Percentiles rank a stretch among this genome's conserved stretches.
Conservation (phyloP, 2,888 invertebrate species). For the Drosophila putrida region DNA sequence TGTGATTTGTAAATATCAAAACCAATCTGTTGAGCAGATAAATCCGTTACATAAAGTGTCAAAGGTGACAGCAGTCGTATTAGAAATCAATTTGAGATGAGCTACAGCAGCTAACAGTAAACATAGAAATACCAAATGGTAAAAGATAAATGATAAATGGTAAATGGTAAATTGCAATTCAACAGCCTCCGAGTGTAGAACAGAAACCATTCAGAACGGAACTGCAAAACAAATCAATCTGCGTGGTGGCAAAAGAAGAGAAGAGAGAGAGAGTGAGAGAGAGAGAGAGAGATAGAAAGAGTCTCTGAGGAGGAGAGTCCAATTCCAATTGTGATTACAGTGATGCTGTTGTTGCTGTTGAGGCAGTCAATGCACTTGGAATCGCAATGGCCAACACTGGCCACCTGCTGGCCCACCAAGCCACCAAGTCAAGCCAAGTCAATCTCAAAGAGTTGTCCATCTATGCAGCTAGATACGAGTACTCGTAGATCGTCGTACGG, state of each 20-base stretch:
- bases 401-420: slow-evolving; percentile 62
- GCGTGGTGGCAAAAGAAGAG: slow-evolving; percentile 25
- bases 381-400: slow-evolving; percentile 32
- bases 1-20: slow-evolving; percentile 20
- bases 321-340: slow-evolving; percentile 59
- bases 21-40: slow-evolving; percentile 51
- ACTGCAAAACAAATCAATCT: slow-evolving; percentile 75
- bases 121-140: slow-evolving; percentile 44
- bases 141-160: slow-evolving; percentile 29
- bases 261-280: neutral
- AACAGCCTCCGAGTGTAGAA: slow-evolving; percentile 23
- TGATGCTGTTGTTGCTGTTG: slow-evolving; percentile 25
- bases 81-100: slow-evolving; percentile 74
- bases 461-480: slow-evolving; percentile 17
- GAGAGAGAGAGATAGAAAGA: slow-evolving; percentile 9
- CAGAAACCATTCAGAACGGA: slow-evolving; percentile 53
- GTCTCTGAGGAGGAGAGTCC: slow-evolving; percentile 37
- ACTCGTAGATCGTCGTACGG: slow-evolving; percentile 54
- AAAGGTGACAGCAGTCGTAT: slow-evolving; percentile 75
- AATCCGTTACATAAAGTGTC: slow-evolving; percentile 70
- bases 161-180: slow-evolving; percentile 46
- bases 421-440: slow-evolving; percentile 34
- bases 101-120: slow-evolving; percentile 69
- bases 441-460: slow-evolving; percentile 39
- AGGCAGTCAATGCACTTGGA: slow-evolving; percentile 74